Percentiles rank a stretch among this genome's conserved stretches.
phyloP scores from a whole-genome alignment of 2,797 vertebrate genomes.

The Mionectes olivaceus region DNA sequence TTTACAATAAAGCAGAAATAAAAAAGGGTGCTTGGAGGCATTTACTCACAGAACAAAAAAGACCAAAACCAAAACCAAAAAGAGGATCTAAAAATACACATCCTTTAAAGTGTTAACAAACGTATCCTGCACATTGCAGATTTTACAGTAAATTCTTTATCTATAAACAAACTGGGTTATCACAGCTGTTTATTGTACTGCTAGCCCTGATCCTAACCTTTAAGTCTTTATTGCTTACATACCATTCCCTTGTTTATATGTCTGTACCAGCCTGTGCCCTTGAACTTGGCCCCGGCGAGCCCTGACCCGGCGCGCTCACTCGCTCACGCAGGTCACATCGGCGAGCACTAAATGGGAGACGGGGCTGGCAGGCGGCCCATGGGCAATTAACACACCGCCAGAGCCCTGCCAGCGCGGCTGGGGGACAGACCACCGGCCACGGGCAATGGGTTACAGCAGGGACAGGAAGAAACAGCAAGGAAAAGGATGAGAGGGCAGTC shows the following conservation, averaged over 20 bases:
- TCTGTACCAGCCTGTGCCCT: slow-evolving; percentile 81
- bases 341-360: slow-evolving; percentile 69
- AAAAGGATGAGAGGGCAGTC: slow-evolving; percentile 3
- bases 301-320: slow-evolving; percentile 63
- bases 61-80: not conserved
- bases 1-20: slow-evolving; percentile 4
- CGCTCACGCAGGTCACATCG: slow-evolving; percentile 54
- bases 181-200: slow-evolving; percentile 83
- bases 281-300: slow-evolving; percentile 80
- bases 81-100: not conserved
- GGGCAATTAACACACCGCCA: slow-evolving; percentile 74
- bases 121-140: slow-evolving; percentile 5
- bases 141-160: slow-evolving; percentile 81
- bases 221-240: slow-evolving; percentile 83
- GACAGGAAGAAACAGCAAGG: slow-evolving; percentile 60
- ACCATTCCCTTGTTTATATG: slow-evolving; percentile 82
- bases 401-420: slow-evolving; percentile 59
- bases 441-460: slow-evolving; percentile 69
- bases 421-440: slow-evolving; percentile 64
- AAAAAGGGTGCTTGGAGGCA: not conserved
- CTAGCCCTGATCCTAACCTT: slow-evolving; percentile 82
- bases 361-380: slow-evolving; percentile 59
- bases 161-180: slow-evolving; percentile 84
- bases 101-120: slow-evolving; percentile 74
- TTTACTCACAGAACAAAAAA: not conserved